Evolutionary conservation across 2,888 invertebrate genomes (phyloP).

Genomic region (Calameuta pallipes): DNA sequence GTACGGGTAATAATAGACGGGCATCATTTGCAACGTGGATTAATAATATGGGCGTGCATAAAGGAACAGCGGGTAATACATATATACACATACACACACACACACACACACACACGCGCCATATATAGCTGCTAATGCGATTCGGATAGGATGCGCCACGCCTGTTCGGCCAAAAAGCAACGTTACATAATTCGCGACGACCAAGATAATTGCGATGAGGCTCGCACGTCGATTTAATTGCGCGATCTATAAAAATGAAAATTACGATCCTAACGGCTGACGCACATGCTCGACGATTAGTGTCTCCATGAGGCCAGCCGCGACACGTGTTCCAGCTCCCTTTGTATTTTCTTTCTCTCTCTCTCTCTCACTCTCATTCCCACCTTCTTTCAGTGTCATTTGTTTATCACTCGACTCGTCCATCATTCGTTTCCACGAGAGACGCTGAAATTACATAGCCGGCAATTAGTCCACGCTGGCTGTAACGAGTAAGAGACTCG

Average conservation of each 20-base stretch:
- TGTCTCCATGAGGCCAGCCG: neutral
- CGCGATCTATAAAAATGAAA: neutral
- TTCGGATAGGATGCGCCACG: neutral
- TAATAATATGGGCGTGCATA: neutral
- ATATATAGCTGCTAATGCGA: neutral
- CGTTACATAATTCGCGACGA: neutral
- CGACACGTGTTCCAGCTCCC: neutral
- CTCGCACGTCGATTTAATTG: neutral
- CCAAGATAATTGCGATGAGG: neutral
- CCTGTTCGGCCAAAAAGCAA: neutral
- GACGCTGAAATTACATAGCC: neutral
- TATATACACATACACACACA: no score
- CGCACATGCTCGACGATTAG: neutral
- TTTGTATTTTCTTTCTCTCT: neutral
- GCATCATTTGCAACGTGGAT: neutral
- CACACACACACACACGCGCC: rapidly evolving
- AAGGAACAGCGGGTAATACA: no score
- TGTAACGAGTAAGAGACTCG: neutral
- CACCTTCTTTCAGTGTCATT: neutral
- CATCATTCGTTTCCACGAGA: neutral
- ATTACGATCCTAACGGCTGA: neutral
- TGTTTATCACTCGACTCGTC: neutral
- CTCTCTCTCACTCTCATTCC: neutral
- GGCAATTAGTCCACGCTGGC: neutral
- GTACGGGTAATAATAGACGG: neutral